phyloP scores from a whole-genome alignment of 1,140 invertebrate species.

The Heliconius melpomene region DNA sequence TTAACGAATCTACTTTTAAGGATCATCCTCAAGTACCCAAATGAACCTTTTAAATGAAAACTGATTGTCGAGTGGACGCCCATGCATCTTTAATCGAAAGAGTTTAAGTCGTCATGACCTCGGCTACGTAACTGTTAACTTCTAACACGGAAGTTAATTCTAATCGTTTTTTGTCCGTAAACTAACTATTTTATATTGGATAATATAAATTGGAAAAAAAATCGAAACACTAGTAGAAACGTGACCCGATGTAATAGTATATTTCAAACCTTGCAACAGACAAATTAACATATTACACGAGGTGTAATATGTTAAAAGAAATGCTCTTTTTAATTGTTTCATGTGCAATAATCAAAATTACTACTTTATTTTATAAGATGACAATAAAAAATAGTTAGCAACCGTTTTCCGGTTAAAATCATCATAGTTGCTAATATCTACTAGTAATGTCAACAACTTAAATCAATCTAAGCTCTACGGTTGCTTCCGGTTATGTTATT shows the following conservation, averaged over 20 bases:
- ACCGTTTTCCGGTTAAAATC: not conserved
- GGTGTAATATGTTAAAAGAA: not conserved
- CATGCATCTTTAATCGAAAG: slow-evolving; percentile 41
- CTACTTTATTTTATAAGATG: not conserved
- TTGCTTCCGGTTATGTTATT: not conserved
- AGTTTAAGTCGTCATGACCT: slow-evolving; percentile 51
- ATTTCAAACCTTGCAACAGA: not conserved
- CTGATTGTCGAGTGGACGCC: slow-evolving; percentile 36
- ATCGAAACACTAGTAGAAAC: slow-evolving; percentile 29
- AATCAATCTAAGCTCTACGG: not conserved
- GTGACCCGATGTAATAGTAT: slow-evolving; percentile 24
- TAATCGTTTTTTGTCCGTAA: slow-evolving; percentile 43
- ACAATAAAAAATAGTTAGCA: not conserved
- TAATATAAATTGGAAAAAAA: slow-evolving; percentile 12
- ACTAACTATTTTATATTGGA: slow-evolving; percentile 38
- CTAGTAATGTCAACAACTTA: not conserved
- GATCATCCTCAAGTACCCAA: not conserved
- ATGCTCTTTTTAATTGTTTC: not conserved
- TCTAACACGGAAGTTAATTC: slow-evolving; percentile 56
- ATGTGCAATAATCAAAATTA: not conserved
- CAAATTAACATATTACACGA: not conserved
- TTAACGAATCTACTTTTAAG: not conserved
- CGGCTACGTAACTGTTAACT: slow-evolving; percentile 45
- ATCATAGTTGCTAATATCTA: not conserved
- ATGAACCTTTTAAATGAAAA: slow-evolving; percentile 29